phyloP scores from a whole-genome alignment of 2,113 vertebrate species.

The Cinclus mexicanus region DNA sequence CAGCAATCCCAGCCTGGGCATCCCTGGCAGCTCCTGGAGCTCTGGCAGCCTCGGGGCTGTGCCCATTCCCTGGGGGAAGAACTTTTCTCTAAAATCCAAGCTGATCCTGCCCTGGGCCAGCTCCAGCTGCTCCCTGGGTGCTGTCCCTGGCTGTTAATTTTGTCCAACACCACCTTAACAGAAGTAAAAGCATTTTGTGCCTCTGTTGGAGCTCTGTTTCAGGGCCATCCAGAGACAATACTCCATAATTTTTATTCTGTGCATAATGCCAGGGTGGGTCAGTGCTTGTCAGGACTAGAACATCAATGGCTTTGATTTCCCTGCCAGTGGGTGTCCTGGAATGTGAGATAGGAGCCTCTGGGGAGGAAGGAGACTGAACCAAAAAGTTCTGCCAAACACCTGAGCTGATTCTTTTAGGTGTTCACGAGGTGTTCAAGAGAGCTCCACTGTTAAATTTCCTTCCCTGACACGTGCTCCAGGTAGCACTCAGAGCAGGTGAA shows the following conservation, averaged over 20 bases:
- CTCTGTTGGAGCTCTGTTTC: background rate
- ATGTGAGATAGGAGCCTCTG: background rate
- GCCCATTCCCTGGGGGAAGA: background rate
- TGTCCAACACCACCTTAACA: background rate
- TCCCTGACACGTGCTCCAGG: background rate
- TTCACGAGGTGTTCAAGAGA: background rate
- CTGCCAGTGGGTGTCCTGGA: background rate
- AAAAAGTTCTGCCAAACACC: background rate
- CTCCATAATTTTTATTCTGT: background rate
- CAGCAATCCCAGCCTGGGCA: background rate
- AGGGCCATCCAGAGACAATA: background rate
- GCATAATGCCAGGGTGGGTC: background rate
- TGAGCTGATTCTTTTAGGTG: background rate
- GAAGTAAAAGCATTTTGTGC: background rate
- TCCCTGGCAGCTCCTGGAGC: background rate
- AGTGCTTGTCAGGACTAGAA: background rate
- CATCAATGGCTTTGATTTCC: background rate
- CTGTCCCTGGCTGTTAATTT: background rate
- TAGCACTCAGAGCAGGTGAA: background rate
- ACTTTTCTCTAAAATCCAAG: rapidly evolving
- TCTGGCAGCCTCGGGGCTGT: background rate
- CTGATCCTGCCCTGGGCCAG: background rate
- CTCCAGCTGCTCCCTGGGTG: background rate
- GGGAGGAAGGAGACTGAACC: background rate
- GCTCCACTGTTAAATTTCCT: background rate